These are phyloP conservation scores for Montipora capricornis DNA, from an alignment of 64 coral and sea anemone species.

Conservation along the genomic window DNA sequence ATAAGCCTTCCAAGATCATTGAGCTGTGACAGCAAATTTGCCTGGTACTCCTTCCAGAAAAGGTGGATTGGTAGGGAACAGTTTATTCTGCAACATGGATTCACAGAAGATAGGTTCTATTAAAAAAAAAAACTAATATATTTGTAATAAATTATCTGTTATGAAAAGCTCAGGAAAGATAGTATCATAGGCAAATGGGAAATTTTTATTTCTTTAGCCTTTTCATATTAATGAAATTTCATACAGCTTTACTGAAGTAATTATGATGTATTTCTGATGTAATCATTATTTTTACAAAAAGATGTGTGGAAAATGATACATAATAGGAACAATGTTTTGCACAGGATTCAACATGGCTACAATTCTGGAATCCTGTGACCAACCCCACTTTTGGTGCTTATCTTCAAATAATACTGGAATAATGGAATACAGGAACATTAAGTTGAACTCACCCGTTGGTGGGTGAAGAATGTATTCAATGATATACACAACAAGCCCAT, in stretches of 20 bases:
- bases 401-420: not conserved
- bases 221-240: slow-evolving; percentile 2
- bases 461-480: slow-evolving; percentile 67
- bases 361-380: not conserved
- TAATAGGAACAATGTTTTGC: not conserved
- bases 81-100: not conserved
- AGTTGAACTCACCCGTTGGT: slow-evolving; percentile 39
- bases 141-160: not conserved
- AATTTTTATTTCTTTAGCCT: slow-evolving; percentile 23
- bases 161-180: not conserved
- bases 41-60: not conserved
- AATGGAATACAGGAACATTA: not conserved
- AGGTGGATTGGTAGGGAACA: not conserved
- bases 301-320: not conserved
- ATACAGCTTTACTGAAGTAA: slow-evolving; percentile 15
- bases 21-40: not conserved
- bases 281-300: not conserved
- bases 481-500: slow-evolving; percentile 56
- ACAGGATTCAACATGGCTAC: not conserved
- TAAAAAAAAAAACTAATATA: not conserved
- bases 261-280: not conserved
- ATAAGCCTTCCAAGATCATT: not conserved
- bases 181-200: not conserved
- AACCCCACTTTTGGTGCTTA: not conserved
- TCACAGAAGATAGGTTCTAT: not conserved